Evolutionary conservation across 2,888 invertebrate genomes (phyloP), one percentile per base, ranked within the genome.

Genomic region (Mythimna ferrago): DNA sequence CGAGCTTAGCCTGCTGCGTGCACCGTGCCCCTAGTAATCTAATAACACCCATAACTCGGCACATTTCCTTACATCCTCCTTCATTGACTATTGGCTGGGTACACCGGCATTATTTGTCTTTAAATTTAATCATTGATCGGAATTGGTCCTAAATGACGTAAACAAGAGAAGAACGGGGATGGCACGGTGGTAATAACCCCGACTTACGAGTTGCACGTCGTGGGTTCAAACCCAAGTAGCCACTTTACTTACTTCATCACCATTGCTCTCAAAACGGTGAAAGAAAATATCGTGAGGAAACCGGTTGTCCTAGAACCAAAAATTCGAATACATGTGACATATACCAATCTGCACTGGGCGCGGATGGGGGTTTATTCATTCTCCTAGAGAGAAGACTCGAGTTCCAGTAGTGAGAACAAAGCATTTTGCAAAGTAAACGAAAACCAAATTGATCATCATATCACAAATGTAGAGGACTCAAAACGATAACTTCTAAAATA

Each of bases 1-100:
- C 87, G 83, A 90, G 93, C 94, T 94, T 92, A 91, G 85, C 84
- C 77, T 88, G 86, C 87, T 90, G 89, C 89, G 88, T 90, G 91
- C 91, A 87, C 84, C 83, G 85, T 84, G 76, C 83, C 82, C 80
- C 78, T 82, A 84, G 83, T 94, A 93, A 94, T 94, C 93, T 91
- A 92, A 93, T 94, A 91, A 90, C 79, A 81, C 44, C 62, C 75
- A 78, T 71, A 85, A 76, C 67, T 81, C 56, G 65, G 63, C 79
- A 73, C 68, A 80, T 87, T 86, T 86, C 74, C 75, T 76, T 57
- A 66, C 72, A 76, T 63, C 41, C 66, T 60, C 41, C 10, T 58
- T 61, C 57, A 70, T 70, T 75, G 54, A 67, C 44, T 76, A 54
- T 58, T 48, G 69, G 6, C 6, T 16, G 14, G 11, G 48, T 70